These are phyloP conservation scores for Caenorhabditis sp. DNA, from an alignment of 2,888 invertebrate species.

Conservation along the genomic window DNA sequence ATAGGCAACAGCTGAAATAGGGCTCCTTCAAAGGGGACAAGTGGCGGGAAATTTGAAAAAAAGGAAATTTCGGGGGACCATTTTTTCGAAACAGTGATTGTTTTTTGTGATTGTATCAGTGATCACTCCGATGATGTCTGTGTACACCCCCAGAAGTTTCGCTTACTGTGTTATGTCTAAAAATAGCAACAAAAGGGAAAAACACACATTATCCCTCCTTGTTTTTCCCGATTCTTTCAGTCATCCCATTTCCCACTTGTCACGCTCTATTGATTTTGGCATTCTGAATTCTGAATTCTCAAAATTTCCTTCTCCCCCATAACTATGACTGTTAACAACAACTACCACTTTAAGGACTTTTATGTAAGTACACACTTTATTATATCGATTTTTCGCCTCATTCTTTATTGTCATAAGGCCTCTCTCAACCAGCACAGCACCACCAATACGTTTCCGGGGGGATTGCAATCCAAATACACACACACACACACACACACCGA, in stretches of 20 bases:
- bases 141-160: neutral
- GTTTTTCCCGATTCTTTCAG: neutral
- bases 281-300: neutral
- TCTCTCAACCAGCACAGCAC: neutral
- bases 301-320: neutral
- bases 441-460: conserved; percentile 34
- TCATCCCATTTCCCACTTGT: neutral
- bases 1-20: neutral
- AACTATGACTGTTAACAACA: conserved; percentile 15
- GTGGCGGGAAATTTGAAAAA: too few species aligned
- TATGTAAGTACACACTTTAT: neutral
- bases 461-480: conserved; percentile 26
- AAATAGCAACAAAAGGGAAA: neutral
- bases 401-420: conserved; percentile 5
- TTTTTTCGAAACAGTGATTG: too few species aligned
- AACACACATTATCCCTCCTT: neutral
- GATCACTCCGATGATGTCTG: neutral
- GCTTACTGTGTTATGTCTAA: neutral
- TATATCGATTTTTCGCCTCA: neutral
- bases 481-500: too few species aligned
- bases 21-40: neutral
- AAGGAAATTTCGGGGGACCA: too few species aligned
- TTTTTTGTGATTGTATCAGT: neutral
- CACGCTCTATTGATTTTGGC: neutral
- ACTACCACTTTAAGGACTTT: neutral